Evolutionary conservation across 2,113 vertebrate species (phyloP).

Genomic region (Tychaedon coryphoeus): DNA sequence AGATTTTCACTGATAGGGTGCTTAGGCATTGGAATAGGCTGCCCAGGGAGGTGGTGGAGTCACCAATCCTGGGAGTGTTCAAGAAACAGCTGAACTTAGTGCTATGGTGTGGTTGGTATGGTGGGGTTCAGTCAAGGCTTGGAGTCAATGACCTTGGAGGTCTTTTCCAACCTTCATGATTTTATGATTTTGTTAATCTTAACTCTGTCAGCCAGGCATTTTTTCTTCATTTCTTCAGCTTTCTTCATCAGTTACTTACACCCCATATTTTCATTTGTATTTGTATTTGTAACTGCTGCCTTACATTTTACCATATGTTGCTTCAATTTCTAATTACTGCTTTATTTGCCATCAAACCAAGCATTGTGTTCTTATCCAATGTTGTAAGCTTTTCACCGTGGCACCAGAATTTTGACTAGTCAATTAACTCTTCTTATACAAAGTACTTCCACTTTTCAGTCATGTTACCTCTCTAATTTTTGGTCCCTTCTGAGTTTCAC

Average conservation of each 20-base stretch:
- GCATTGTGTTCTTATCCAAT: background rate
- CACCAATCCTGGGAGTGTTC: background rate
- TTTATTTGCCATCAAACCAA: background rate
- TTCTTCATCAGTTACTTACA: background rate
- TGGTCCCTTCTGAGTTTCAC: background rate
- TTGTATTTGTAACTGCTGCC: background rate
- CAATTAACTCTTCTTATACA: background rate
- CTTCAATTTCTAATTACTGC: constrained; percentile 29
- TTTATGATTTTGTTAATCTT: background rate
- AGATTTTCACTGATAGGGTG: background rate
- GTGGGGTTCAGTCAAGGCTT: background rate
- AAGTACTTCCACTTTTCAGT: background rate
- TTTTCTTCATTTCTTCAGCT: background rate
- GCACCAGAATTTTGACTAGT: background rate
- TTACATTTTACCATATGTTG: constrained; percentile 1
- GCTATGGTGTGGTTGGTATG: background rate
- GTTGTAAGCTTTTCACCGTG: background rate
- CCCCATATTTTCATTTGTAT: background rate
- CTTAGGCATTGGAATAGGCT: background rate
- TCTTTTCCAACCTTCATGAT: background rate
- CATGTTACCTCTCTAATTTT: background rate
- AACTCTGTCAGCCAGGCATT: background rate
- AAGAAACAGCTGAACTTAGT: background rate
- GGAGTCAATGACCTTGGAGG: background rate
- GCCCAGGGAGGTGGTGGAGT: background rate